A percentile compares a stretch with the other conserved stretches of the same genome.
These are phyloP conservation scores for Allobates femoralis DNA, from an alignment of 2,797 vertebrate genomes.

Conservation along the genomic window DNA sequence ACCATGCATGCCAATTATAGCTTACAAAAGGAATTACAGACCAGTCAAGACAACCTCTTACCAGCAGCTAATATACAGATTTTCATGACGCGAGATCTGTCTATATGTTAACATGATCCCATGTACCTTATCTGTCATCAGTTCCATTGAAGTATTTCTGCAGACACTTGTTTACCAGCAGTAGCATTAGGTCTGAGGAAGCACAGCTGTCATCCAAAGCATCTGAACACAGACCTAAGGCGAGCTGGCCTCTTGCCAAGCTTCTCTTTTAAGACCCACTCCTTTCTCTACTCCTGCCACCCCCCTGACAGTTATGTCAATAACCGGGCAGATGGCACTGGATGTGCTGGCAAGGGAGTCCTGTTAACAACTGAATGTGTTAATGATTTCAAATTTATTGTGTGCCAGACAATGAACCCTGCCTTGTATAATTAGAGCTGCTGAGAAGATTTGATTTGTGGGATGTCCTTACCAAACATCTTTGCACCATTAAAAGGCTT, in stretches of 20 bases:
- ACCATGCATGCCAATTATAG: too few relatives aligned
- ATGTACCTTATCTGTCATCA: constrained; percentile 38
- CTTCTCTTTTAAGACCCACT: constrained; percentile 66
- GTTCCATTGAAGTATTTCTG: constrained; percentile 64
- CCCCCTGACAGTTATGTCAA: constrained; percentile 69
- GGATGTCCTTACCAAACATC: constrained; percentile 44
- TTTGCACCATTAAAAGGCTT: constrained; percentile 32
- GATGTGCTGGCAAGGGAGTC: constrained; percentile 65
- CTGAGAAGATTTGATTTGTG: constrained; percentile 52
- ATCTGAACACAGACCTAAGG: constrained; percentile 71
- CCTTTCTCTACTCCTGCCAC: constrained; percentile 19
- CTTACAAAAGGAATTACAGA: background rate
- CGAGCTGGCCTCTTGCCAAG: constrained; percentile 72
- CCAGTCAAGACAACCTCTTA: background rate
- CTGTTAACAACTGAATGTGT: constrained; percentile 69
- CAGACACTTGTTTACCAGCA: constrained; percentile 66
- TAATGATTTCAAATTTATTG: constrained; percentile 68
- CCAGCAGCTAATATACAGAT: background rate
- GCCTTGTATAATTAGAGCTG: constrained; percentile 65
- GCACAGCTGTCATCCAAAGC: constrained; percentile 74
- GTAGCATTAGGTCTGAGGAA: constrained; percentile 71
- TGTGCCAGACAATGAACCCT: constrained; percentile 65
- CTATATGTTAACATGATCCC: constrained; percentile 14
- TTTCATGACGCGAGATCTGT: constrained; percentile 16
- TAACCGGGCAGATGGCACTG: constrained; percentile 76